These are phyloP conservation scores for Ammodramus savannarum DNA, from an alignment of 2,113 vertebrate species.

Conservation along the genomic window DNA sequence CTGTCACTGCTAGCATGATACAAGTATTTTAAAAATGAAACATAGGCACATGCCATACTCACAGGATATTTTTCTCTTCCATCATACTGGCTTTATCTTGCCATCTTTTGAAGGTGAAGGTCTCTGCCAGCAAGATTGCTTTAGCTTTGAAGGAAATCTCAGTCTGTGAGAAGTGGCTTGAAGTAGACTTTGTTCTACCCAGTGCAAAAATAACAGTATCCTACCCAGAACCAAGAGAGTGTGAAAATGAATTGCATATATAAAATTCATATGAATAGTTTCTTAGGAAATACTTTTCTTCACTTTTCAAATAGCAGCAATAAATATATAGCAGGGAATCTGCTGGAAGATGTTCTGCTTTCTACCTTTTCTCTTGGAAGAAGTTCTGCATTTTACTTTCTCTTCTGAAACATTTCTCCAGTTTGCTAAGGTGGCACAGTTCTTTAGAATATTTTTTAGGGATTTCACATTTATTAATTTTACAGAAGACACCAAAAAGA, in stretches of 20 bases:
- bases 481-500: background rate
- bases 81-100: background rate
- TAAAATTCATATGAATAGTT: background rate
- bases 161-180: background rate
- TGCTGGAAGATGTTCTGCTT: background rate
- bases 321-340: background rate
- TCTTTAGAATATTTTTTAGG: background rate
- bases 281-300: background rate
- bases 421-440: background rate
- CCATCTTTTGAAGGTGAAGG: background rate
- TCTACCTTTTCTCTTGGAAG: background rate
- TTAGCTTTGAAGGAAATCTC: background rate
- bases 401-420: background rate
- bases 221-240: background rate
- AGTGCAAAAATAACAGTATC: background rate
- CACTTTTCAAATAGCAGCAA: background rate
- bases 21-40: background rate
- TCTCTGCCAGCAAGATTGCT: background rate
- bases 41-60: background rate
- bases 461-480: background rate
- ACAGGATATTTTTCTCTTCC: background rate
- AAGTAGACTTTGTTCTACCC: background rate
- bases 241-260: background rate
- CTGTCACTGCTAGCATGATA: background rate
- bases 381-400: background rate